Evolutionary conservation across 2,888 invertebrate genomes (phyloP).

Genomic region (Troglohyphantes excavatus): DNA sequence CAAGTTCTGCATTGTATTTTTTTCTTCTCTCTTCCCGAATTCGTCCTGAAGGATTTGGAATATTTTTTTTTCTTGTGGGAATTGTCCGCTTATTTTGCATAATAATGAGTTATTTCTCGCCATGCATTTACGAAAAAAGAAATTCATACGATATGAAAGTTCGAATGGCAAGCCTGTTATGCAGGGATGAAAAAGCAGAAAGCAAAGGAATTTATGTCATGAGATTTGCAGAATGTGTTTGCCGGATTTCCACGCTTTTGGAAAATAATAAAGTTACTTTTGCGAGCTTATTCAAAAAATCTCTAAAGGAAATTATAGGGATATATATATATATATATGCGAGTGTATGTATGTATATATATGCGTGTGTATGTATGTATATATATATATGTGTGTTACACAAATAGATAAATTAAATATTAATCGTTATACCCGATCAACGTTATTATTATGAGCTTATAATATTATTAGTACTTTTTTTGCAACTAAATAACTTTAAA

Average conservation of each 20-base stretch:
- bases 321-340: no score
- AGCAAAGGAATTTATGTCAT: constrained; percentile 6
- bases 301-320: no score
- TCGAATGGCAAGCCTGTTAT: constrained; percentile 10
- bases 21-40: constrained; percentile 1
- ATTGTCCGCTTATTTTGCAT: constrained; percentile 65
- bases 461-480: no score
- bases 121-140: constrained; percentile 23
- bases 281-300: no score
- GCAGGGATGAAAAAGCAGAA: constrained; percentile 13
- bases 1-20: constrained; percentile 25
- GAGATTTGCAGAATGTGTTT: constrained; percentile 3
- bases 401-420: no score
- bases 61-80: constrained; percentile 15
- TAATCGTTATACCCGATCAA: no score
- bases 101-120: constrained; percentile 68
- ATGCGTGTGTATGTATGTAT: no score
- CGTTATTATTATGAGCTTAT: no score
- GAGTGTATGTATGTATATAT: no score
- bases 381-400: no score
- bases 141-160: constrained; percentile 37
- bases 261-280: neutral
- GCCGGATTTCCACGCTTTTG: constrained; percentile 1
- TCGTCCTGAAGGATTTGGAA: constrained; percentile 40
- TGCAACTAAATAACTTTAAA: no score